phyloP scores from a whole-genome alignment of 2,797 vertebrate genomes.

The Discoglossus pictus region DNA sequence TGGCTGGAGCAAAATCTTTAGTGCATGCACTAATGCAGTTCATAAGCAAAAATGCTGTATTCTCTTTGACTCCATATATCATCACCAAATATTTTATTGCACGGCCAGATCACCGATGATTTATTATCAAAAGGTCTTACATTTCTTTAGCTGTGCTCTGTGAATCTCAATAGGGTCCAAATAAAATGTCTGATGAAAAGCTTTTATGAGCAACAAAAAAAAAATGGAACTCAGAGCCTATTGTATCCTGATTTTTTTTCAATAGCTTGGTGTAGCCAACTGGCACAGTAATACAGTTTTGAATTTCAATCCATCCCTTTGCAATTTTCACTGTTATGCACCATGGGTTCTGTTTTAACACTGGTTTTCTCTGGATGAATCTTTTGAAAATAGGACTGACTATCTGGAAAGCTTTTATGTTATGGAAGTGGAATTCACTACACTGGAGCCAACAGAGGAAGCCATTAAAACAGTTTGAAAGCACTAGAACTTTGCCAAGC shows the following conservation, averaged over 20 bases:
- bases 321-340: constrained; percentile 24
- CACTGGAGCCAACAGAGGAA: constrained; percentile 28
- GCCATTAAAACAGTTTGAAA: constrained; percentile 16
- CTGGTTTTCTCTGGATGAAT: constrained; percentile 27
- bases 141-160: neutral
- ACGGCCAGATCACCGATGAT: too few relatives aligned
- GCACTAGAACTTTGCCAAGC: constrained; percentile 26
- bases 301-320: constrained; percentile 30
- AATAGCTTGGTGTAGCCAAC: constrained; percentile 31
- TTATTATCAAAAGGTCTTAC: too few relatives aligned
- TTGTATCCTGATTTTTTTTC: constrained; percentile 1
- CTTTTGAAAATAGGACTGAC: constrained; percentile 18
- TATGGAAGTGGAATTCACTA: constrained; percentile 41
- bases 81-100: too few relatives aligned
- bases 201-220: constrained; percentile 20
- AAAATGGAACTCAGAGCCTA: neutral
- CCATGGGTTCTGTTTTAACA: constrained; percentile 27
- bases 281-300: constrained; percentile 28
- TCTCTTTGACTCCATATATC: too few relatives aligned
- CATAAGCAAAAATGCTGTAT: too few relatives aligned
- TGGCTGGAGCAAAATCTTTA: too few relatives aligned
- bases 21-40: too few relatives aligned
- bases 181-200: constrained; percentile 5
- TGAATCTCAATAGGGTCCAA: constrained; percentile 25
- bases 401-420: constrained; percentile 34